Percentiles rank a stretch among this genome's conserved stretches.
Conservation (phyloP, 2,113 vertebrate genomes). For the Pongo abelii region DNA sequence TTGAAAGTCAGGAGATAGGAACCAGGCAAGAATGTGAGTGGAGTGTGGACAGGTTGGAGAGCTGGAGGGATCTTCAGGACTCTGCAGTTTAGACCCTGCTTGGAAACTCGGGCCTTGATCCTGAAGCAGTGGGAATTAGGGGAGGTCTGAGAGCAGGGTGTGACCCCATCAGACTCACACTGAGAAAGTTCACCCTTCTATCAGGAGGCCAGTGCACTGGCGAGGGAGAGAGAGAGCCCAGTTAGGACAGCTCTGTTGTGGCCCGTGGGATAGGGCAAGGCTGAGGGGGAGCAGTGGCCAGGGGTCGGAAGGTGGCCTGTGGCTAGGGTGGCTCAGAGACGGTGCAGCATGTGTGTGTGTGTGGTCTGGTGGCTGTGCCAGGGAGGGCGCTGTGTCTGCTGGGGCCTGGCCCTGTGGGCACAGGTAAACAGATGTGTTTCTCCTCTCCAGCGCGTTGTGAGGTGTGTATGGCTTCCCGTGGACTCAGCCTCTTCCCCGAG, state of each 20-base stretch:
- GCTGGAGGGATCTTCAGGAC: background rate
- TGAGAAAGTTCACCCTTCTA: background rate
- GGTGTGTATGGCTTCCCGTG: conserved; percentile 27
- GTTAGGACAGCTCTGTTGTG: background rate
- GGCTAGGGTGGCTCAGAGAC: background rate
- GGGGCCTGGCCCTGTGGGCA: background rate
- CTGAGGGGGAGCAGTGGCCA: background rate
- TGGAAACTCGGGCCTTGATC: background rate
- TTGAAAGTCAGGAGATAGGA: background rate
- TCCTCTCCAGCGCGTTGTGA: conserved; percentile 66
- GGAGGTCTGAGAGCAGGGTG: background rate
- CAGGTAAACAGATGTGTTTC: background rate
- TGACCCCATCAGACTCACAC: background rate
- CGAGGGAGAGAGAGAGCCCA: background rate
- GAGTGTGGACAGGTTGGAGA: background rate
- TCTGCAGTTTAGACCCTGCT: background rate
- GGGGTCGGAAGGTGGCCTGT: background rate
- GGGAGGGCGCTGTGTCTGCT: background rate
- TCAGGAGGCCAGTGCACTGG: background rate
- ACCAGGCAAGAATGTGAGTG: background rate
- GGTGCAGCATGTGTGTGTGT: background rate
- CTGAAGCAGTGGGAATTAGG: background rate
- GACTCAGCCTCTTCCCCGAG: background rate
- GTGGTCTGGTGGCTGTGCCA: background rate
- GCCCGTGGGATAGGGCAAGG: background rate